phyloP scores from a whole-genome alignment of 2,113 vertebrate species.

The Formicarius rufipectus region DNA sequence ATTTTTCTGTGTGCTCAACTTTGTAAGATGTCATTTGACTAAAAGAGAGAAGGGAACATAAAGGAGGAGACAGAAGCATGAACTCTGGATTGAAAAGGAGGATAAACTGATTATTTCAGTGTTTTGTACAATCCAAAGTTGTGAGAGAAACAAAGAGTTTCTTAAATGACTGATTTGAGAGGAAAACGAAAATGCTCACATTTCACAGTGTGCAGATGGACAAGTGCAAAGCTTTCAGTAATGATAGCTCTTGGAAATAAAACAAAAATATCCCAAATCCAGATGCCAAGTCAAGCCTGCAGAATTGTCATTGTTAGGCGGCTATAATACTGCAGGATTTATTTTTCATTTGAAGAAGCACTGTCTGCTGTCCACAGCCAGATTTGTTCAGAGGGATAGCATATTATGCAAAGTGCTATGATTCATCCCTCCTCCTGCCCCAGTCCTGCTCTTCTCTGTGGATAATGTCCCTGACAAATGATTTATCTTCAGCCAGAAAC shows the following conservation, averaged over 20 bases:
- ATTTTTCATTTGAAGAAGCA: conserved; percentile 44
- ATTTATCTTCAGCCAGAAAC: background rate
- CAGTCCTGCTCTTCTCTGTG: background rate
- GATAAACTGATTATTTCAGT: conserved; percentile 68
- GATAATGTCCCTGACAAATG: background rate
- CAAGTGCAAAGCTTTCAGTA: conserved; percentile 28
- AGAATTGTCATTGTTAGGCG: background rate
- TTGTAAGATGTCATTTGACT: conserved; percentile 13
- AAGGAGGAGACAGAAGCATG: conserved; percentile 7
- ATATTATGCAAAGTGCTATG: background rate
- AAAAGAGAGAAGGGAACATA: background rate
- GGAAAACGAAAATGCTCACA: conserved; percentile 7
- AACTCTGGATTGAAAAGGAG: conserved; percentile 44
- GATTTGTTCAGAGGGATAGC: background rate
- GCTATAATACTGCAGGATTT: background rate
- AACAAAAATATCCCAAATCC: background rate
- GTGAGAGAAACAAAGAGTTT: conserved; percentile 60
- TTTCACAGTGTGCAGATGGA: conserved; percentile 38
- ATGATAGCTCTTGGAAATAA: conserved; percentile 24
- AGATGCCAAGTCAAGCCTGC: background rate
- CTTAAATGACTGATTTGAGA: conserved; percentile 20
- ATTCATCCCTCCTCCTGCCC: background rate
- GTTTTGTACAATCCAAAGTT: conserved; percentile 33
- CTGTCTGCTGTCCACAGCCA: conserved; percentile 9
- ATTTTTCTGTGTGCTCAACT: conserved; percentile 25